phyloP scores from a whole-genome alignment of 2,113 vertebrate species.

The Misgurnus mizolepis region DNA sequence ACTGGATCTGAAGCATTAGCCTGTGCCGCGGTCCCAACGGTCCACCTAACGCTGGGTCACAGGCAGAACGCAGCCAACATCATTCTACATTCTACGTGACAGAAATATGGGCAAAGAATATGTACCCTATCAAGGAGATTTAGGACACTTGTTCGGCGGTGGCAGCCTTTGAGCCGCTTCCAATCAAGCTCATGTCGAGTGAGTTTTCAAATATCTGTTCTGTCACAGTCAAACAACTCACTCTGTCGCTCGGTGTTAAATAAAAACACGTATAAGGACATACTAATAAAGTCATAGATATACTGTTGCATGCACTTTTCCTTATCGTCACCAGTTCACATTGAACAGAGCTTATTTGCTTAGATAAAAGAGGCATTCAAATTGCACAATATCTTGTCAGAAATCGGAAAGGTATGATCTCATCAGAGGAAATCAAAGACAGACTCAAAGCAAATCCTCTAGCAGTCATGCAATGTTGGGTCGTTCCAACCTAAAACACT shows the following conservation, averaged over 20 bases:
- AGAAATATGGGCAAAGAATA: constrained; percentile 57
- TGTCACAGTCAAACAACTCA: constrained; percentile 39
- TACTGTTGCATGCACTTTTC: background rate
- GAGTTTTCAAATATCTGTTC: constrained; percentile 48
- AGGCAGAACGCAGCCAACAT: constrained; percentile 52
- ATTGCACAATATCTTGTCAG: constrained; percentile 30
- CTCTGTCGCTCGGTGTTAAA: constrained; percentile 2
- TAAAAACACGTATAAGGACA: background rate
- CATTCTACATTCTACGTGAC: constrained; percentile 54
- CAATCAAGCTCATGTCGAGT: constrained; percentile 46
- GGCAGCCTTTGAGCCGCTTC: constrained; percentile 49
- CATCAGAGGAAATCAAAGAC: constrained; percentile 30
- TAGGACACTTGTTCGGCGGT: constrained; percentile 55
- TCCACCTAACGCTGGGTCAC: constrained; percentile 53
- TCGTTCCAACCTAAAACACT: background rate
- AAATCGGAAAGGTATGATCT: constrained; percentile 12
- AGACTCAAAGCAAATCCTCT: constrained; percentile 28
- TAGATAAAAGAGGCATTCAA: constrained; percentile 18
- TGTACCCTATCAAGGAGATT: constrained; percentile 57
- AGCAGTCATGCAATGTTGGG: constrained; percentile 10
- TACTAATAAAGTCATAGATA: background rate
- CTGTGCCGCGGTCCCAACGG: constrained; percentile 45
- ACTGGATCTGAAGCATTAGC: constrained; percentile 52
- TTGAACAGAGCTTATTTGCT: background rate
- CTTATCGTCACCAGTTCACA: background rate